Evolutionary conservation across 2,797 vertebrate genomes (phyloP), one percentile per base, ranked within the genome.

Genomic region (Pterois miles): DNA sequence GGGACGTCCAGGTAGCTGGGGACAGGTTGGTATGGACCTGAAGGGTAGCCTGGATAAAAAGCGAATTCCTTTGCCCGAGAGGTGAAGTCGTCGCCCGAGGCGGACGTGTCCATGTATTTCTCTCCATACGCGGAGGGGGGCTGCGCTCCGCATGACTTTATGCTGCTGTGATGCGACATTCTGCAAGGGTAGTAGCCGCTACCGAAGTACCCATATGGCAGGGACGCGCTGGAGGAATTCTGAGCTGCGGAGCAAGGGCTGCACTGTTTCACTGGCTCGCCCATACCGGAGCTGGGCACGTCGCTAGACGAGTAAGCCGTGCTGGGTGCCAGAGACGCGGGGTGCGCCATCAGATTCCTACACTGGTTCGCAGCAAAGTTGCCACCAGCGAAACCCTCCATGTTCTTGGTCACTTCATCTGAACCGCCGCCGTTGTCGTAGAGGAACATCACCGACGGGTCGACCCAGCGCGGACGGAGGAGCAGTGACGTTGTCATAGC

Each of bases 401-500:
- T 98, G 95, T 97, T 98, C 95, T 98, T 98, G 95, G 96, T 98
- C 94, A 97, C 96, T 93, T 98, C 98, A 94, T 99, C 96, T 91
- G 96, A 95, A 83, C 87, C 90, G 64, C 88, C 91, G 92, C 95
- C 94, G 97, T 97, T 98, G 96, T 99, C 98, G 96, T 99, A 99
- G 90, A 99, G 97, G 90, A 99, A 99, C 98, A 99, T 99, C 94
- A 98, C 97, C 95, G 93, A 92, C 78, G 97, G 97, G 96, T 99
- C 98, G 96, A 98, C 96, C 98, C 98, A 98, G 96, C 97, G 97
- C 88, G 98, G 97, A 96, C 98, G 97, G 96, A 99, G 98, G 94
- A 99, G 97, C 95, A 98, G 96, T 96, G 98, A 98, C 96, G 97
- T 97, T 97, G 98, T 99, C 98, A 99, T 99, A 99, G 97, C 98